Evolutionary conservation across 2,888 invertebrate species (phyloP).

Genomic region (Blastobasis adustella): DNA sequence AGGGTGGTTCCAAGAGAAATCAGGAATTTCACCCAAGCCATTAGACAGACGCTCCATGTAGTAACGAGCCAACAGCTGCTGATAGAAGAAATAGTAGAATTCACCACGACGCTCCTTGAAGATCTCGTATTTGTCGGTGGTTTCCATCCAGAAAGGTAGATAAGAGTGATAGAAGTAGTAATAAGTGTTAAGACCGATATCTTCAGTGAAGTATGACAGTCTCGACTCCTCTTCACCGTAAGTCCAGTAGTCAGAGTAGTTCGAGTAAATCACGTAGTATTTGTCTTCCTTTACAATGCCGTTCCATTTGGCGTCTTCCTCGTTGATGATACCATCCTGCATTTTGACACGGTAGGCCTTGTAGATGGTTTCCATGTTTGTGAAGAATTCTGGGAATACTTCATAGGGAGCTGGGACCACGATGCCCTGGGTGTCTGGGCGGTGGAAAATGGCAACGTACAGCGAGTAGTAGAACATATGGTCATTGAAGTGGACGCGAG

Average conservation of each 20-base stretch:
- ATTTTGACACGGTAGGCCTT: slow-evolving; percentile 57
- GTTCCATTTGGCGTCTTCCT: slow-evolving; percentile 67
- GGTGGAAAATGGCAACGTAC: slow-evolving; percentile 74
- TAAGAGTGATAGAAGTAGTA: slow-evolving; percentile 79
- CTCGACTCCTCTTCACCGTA: slow-evolving; percentile 74
- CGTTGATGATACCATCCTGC: slow-evolving; percentile 75
- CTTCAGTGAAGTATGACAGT: slow-evolving; percentile 81
- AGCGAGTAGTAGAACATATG: slow-evolving; percentile 77
- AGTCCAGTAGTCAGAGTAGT: slow-evolving; percentile 70
- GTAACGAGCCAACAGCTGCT: slow-evolving; percentile 81
- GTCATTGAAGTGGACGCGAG: slow-evolving; percentile 75
- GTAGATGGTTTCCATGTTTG: slow-evolving; percentile 71
- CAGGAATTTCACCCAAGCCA: slow-evolving; percentile 75
- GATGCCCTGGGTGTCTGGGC: slow-evolving; percentile 71
- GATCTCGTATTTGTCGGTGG: slow-evolving; percentile 37
- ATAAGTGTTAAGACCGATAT: slow-evolving; percentile 79
- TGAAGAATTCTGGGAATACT: slow-evolving; percentile 78
- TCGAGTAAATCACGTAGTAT: slow-evolving; percentile 68
- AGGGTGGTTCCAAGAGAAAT: slow-evolving; percentile 79
- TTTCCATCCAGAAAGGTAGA: slow-evolving; percentile 77
- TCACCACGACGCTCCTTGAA: slow-evolving; percentile 77
- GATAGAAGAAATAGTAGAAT: slow-evolving; percentile 77
- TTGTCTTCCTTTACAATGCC: slow-evolving; percentile 56
- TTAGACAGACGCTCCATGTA: slow-evolving; percentile 80
- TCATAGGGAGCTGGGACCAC: slow-evolving; percentile 80